A percentile compares a stretch with the other conserved stretches of the same genome.
Evolutionary conservation across 2,888 invertebrate genomes (phyloP).

Genomic region (Rhagophthalmus giganteus): DNA sequence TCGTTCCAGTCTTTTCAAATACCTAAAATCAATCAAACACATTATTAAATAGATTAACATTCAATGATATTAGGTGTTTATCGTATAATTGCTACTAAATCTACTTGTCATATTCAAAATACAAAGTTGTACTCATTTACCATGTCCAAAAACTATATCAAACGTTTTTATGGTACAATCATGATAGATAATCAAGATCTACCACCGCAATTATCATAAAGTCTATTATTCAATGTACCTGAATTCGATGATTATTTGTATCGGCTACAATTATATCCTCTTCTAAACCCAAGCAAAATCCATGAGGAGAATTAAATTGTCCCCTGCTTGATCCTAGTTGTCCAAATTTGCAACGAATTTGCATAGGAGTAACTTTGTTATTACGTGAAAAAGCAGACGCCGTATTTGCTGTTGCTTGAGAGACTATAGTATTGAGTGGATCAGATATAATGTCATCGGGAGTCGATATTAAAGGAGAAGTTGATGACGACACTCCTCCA

Average conservation of each 20-base stretch:
- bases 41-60: no score
- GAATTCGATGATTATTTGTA: slow-evolving; percentile 95
- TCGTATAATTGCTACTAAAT: no score
- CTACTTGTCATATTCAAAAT: no score
- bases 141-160: no score
- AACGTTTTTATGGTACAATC: no score
- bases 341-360: slow-evolving; percentile 90
- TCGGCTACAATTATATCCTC: slow-evolving; percentile 97
- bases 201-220: no score
- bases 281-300: slow-evolving; percentile 92
- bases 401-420: slow-evolving; percentile 56
- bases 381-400: slow-evolving; percentile 55
- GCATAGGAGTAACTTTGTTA: slow-evolving; percentile 81
- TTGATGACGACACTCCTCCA: slow-evolving; percentile 62
- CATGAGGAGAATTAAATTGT: slow-evolving; percentile 96
- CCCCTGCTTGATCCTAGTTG: slow-evolving; percentile 90
- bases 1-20: slow-evolving; percentile 91
- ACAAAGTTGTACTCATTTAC: no score
- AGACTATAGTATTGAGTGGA: slow-evolving; percentile 59
- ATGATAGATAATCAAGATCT: no score
- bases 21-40: slow-evolving; percentile 61
- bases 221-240: no score
- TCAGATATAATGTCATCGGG: slow-evolving; percentile 56
- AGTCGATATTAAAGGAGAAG: slow-evolving; percentile 63
- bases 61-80: no score